Base-by-base conservation (phyloP, 2,797 vertebrate species). In the Rhinatrema bivittatum region DNA sequence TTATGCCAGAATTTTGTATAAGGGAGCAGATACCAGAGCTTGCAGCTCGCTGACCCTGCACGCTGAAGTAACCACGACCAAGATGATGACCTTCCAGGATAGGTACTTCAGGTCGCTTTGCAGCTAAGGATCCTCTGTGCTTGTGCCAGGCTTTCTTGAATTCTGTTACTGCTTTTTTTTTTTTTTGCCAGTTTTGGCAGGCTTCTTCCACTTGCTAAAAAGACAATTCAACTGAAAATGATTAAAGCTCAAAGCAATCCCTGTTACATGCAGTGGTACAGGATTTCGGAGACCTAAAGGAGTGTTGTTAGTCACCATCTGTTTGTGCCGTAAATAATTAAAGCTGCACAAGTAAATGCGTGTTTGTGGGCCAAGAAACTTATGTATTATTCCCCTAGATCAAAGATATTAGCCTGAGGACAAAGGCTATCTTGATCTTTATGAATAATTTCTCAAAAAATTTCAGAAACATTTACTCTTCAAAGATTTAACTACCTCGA, bases 391-490 rank as follows among this genome's bases (percentile, higher is more conserved):
- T 5, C 14, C 13, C 30, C 10, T 17, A 38, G 17, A 27, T 17
- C 16, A 36, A 35, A 22, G 36, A 16, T 11, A 6, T 25, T 5
- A 31, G n/a, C 17, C 17, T n/a, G 11, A 15, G 29, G 20, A 42
- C 36, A 42, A 50, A 42, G 33, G 29, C 49, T 46, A 36, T 13
- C 23, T 22, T 12, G 7, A 42, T 25, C 31, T 39, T 28, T 19
- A 32, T 15, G 17, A 6, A 9, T 3, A 31, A 6, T 16, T 49
- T 16, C 10, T 49, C 19, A 25, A 36, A 27, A 20, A 32, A 24
- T 42, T 22, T 19, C 23, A 38, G 32, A 35, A 38, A 25, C 36
- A 27, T 40, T 25, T 41, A 41, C 49, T 49, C 27, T 29, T 21
- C 10, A 26, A 49, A 26, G 36, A 36, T n/a, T n/a, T n/a, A n/a